Percentiles rank a stretch among this genome's conserved stretches.
phyloP scores from a whole-genome alignment of 2,888 invertebrate species.

The Cenopis cana region DNA sequence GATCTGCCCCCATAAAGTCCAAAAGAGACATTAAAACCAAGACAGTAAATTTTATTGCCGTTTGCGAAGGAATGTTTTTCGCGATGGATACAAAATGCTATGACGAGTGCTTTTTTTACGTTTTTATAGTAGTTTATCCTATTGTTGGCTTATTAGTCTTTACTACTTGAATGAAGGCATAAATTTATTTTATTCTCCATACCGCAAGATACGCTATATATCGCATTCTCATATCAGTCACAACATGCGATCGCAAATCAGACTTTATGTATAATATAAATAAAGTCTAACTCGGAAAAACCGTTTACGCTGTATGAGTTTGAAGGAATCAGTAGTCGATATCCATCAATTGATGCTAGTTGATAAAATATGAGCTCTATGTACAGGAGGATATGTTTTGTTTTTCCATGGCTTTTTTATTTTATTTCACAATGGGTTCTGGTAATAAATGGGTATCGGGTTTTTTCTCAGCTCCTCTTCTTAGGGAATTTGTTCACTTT shows the following conservation, averaged over 20 bases:
- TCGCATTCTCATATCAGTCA: not conserved
- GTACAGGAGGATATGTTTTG: not conserved
- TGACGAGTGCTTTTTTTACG: constrained; percentile 43
- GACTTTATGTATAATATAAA: not conserved
- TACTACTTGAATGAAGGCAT: constrained; percentile 53
- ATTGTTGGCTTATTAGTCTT: constrained; percentile 54
- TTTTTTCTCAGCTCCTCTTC: constrained; percentile 10
- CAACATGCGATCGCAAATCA: not conserved
- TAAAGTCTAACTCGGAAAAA: not conserved
- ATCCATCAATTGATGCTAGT: constrained; percentile 14
- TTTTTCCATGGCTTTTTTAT: not conserved
- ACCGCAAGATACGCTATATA: not conserved
- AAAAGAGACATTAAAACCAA: constrained; percentile 55
- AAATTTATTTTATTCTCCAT: constrained; percentile 52
- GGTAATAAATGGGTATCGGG: not conserved
- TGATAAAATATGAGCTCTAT: constrained; percentile 10
- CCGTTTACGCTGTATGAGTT: constrained; percentile 3
- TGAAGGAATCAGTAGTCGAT: not conserved
- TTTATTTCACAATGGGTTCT: constrained; percentile 8
- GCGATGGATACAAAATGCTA: constrained; percentile 44
- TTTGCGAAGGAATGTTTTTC: constrained; percentile 48
- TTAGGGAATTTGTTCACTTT: constrained; percentile 4
- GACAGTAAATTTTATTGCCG: constrained; percentile 56
- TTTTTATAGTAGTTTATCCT: constrained; percentile 45
- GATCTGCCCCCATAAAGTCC: constrained; percentile 55